phyloP scores from a whole-genome alignment of 2,888 invertebrate genomes.

The Tetragonula carbonaria region DNA sequence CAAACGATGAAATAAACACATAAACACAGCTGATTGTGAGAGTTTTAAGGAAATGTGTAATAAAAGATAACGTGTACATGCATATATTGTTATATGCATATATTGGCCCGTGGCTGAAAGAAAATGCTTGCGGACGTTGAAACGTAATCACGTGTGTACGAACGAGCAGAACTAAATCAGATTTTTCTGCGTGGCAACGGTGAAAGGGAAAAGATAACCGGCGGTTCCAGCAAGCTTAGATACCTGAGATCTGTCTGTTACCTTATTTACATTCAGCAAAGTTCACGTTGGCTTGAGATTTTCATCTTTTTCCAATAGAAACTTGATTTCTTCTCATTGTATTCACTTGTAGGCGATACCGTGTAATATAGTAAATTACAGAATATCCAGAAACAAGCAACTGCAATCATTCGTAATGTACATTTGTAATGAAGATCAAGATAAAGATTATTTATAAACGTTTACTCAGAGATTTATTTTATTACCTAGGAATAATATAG shows the following conservation, averaged over 20 bases:
- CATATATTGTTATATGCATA: not conserved
- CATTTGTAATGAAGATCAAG: not conserved
- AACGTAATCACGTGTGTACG: not conserved
- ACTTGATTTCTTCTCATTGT: not conserved
- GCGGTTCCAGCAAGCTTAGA: constrained; percentile 69
- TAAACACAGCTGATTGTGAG: not conserved
- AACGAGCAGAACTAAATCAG: constrained; percentile 39
- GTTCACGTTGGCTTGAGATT: not conserved
- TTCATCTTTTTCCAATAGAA: not conserved
- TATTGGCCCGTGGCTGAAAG: constrained; percentile 4
- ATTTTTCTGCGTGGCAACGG: constrained; percentile 72
- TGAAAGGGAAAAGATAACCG: constrained; percentile 77
- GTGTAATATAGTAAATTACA: not conserved
- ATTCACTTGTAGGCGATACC: not conserved
- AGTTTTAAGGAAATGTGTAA: not conserved
- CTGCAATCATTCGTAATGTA: not conserved
- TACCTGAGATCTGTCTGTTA: constrained; percentile 60
- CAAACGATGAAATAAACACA: not conserved
- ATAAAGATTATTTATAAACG: not conserved
- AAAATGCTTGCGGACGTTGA: not conserved
- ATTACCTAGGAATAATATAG: too few species aligned
- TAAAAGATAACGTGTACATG: not conserved
- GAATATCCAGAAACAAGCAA: not conserved
- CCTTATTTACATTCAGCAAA: constrained; percentile 49
- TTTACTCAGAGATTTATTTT: not conserved